A percentile compares a stretch with the other conserved stretches of the same genome.
phyloP scores from a whole-genome alignment of 1,140 invertebrate genomes.

The Sitophilus oryzae region DNA sequence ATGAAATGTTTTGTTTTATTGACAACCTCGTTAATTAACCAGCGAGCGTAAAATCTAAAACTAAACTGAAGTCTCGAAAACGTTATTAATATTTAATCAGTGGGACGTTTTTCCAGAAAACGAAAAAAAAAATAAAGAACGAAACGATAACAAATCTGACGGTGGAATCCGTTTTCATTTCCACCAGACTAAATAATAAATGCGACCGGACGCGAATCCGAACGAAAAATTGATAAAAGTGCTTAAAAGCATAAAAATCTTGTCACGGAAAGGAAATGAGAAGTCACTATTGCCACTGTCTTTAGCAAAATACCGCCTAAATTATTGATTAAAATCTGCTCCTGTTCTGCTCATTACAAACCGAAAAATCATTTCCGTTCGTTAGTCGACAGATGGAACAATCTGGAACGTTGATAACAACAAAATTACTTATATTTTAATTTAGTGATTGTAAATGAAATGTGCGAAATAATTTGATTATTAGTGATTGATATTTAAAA shows the following conservation, averaged over 20 bases:
- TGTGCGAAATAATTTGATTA: too few relatives aligned
- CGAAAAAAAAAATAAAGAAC: slow-evolving; percentile 2
- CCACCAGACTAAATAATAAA: slow-evolving; percentile 29
- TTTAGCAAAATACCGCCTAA: slow-evolving; percentile 21
- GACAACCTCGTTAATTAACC: too few relatives aligned
- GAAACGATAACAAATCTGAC: slow-evolving; percentile 17
- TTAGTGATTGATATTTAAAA: too few relatives aligned
- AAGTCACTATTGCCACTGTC: slow-evolving; percentile 22
- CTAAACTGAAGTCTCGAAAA: too few relatives aligned
- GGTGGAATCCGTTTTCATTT: slow-evolving; percentile 26
- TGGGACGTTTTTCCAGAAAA: neutral
- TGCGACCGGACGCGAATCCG: slow-evolving; percentile 19
- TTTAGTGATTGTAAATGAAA: too few relatives aligned
- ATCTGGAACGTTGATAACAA: too few relatives aligned
- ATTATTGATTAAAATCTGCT: slow-evolving; percentile 11
- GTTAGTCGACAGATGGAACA: too few relatives aligned
- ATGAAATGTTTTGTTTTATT: too few relatives aligned
- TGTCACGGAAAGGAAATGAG: slow-evolving; percentile 27
- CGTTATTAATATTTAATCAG: too few relatives aligned
- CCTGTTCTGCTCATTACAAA: neutral
- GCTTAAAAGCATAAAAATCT: slow-evolving; percentile 25
- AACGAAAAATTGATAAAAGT: slow-evolving; percentile 28
- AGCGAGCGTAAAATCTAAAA: too few relatives aligned
- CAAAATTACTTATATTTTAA: too few relatives aligned
- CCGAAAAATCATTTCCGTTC: neutral